These are phyloP conservation scores for Malurus elegans DNA, from an alignment of 2,113 vertebrate species.

Conservation along the genomic window DNA sequence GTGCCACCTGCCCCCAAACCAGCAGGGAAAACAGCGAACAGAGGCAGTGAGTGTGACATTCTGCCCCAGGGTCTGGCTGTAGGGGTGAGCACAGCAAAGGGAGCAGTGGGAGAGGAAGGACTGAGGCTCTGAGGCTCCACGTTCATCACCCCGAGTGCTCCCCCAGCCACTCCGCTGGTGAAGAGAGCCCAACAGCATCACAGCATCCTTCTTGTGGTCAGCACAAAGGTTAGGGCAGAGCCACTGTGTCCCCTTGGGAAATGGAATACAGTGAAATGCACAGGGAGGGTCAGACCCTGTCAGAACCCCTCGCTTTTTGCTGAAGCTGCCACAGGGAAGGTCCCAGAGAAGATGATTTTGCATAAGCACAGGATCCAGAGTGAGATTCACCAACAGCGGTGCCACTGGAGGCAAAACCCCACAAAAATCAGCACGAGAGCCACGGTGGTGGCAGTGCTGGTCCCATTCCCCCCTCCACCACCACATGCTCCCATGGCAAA, in stretches of 20 bases:
- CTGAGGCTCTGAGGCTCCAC: not conserved
- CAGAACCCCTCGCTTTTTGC: rapidly evolving
- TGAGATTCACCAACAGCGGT: not conserved
- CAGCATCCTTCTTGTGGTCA: not conserved
- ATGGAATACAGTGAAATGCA: not conserved
- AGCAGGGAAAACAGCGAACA: not conserved
- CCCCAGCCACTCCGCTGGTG: rapidly evolving
- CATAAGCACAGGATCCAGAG: not conserved
- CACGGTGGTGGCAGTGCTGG: rapidly evolving
- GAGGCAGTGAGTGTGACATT: not conserved
- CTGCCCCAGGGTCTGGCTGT: not conserved
- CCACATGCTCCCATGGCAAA: rapidly evolving
- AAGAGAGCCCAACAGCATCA: not conserved
- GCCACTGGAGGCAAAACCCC: not conserved
- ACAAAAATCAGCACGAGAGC: rapidly evolving
- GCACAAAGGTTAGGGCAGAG: not conserved
- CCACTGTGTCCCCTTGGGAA: not conserved
- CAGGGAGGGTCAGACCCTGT: not conserved
- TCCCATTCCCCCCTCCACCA: not conserved
- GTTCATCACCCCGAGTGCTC: not conserved
- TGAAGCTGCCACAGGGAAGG: not conserved
- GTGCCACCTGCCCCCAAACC: not conserved
- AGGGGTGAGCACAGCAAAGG: not conserved
- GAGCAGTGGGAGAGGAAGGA: not conserved
- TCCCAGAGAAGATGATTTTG: not conserved